A percentile compares a stretch with the other conserved stretches of the same genome.
These are phyloP conservation scores for Cyclina sinensis DNA, from an alignment of 1,140 invertebrate species.

Conservation along the genomic window DNA sequence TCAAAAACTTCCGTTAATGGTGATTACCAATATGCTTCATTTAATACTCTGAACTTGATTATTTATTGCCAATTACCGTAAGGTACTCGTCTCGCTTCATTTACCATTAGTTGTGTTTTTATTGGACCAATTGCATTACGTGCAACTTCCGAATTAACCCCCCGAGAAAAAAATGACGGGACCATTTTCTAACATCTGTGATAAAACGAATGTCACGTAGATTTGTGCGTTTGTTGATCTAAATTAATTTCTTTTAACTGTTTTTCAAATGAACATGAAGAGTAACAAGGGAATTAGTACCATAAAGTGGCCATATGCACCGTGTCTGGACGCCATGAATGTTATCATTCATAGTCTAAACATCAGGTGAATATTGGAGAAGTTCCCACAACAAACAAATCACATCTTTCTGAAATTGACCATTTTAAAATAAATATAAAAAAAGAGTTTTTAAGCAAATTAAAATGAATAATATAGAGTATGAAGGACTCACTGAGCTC, in stretches of 20 bases:
- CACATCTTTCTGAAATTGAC: too few species aligned
- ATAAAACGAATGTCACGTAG: constrained; percentile 16
- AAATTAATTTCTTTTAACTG: constrained; percentile 58
- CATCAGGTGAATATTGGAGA: neutral
- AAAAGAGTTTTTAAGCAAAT: too few species aligned
- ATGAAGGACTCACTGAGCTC: too few species aligned
- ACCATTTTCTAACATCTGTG: constrained; percentile 42
- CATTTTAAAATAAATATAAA: too few species aligned
- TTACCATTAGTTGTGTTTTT: constrained; percentile 38
- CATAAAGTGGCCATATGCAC: constrained; percentile 40
- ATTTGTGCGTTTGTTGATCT: constrained; percentile 31
- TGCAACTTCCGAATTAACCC: constrained; percentile 19
- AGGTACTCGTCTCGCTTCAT: constrained; percentile 15
- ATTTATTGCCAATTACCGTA: constrained; percentile 21
- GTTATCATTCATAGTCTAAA: neutral
- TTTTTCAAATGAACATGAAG: constrained; percentile 12
- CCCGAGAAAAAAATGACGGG: neutral
- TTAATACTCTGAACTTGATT: neutral
- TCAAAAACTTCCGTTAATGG: constrained; percentile 27
- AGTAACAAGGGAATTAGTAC: neutral
- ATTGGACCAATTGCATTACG: constrained; percentile 1
- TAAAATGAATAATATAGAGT: too few species aligned
- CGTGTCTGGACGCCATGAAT: neutral
- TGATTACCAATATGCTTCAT: constrained; percentile 21
- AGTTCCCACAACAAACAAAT: neutral